These are phyloP conservation scores for Catotricha subobsoleta DNA, from an alignment of 2,888 invertebrate genomes.

Conservation along the genomic window DNA sequence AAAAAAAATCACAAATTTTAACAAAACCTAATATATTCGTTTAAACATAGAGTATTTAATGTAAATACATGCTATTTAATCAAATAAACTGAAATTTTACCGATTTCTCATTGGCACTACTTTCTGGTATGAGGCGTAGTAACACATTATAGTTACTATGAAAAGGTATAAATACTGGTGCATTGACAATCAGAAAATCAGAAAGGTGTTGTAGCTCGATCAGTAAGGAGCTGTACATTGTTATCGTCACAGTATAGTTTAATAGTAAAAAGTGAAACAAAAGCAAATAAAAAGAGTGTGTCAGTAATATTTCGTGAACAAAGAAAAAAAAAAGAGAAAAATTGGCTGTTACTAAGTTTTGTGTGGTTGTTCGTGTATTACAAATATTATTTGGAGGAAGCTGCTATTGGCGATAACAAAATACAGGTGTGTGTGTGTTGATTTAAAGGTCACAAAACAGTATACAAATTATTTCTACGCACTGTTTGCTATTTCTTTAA, in stretches of 20 bases:
- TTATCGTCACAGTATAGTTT: background rate
- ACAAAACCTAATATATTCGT: no score
- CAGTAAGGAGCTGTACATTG: conserved; percentile 2
- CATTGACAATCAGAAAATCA: conserved; percentile 2
- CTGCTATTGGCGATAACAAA: no score
- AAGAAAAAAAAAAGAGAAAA: conserved; percentile 1
- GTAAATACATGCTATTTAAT: no score
- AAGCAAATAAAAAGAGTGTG: background rate
- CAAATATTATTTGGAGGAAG: no score
- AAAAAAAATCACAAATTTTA: no score
- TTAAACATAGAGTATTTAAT: no score
- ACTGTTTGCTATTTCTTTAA: background rate
- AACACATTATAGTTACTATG: background rate
- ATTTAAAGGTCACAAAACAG: no score
- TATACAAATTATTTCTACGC: background rate
- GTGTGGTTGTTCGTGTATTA: no score
- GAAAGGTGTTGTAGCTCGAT: conserved; percentile 7
- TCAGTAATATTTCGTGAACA: background rate
- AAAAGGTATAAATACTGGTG: conserved; percentile 6
- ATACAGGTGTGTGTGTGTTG: conserved; percentile 8
- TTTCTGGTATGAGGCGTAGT: conserved; percentile 2
- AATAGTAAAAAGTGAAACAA: no score
- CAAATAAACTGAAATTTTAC: no score
- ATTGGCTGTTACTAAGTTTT: no score
- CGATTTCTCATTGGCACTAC: no score